A percentile compares a stretch with the other conserved stretches of the same genome.
These are phyloP conservation scores for Conger conger DNA, from an alignment of 2,113 vertebrate genomes.

Conservation along the genomic window DNA sequence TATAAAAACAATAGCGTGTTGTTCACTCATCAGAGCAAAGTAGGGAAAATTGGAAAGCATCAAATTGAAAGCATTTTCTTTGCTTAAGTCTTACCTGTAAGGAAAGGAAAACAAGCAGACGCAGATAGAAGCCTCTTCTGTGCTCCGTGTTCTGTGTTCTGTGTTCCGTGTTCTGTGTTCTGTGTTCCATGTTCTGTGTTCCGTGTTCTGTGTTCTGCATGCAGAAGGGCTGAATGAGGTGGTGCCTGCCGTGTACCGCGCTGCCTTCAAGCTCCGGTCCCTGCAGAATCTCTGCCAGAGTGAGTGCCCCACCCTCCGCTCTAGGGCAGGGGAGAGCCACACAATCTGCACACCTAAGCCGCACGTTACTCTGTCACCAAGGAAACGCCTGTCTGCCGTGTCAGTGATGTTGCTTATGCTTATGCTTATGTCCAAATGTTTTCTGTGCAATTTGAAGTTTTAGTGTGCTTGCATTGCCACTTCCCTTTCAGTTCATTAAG, in stretches of 20 bases:
- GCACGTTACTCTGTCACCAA: no score
- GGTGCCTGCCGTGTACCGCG: slow-evolving; percentile 72
- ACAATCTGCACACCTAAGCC: no score
- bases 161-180: slow-evolving; percentile 31
- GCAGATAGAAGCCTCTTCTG: not conserved
- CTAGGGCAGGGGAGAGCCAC: not conserved
- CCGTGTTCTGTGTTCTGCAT: slow-evolving; percentile 42
- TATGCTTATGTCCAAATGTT: not conserved
- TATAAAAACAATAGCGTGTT: no score
- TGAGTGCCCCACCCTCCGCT: slow-evolving; percentile 54
- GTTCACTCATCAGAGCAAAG: no score
- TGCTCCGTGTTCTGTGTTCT: not conserved
- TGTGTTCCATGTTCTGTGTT: not conserved
- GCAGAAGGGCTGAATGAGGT: slow-evolving; percentile 64
- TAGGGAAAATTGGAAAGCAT: no score
- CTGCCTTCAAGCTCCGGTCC: slow-evolving; percentile 73
- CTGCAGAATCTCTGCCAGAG: slow-evolving; percentile 78
- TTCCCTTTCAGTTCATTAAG: no score
- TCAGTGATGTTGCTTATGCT: not conserved
- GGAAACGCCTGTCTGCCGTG: no score
- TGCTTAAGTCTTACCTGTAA: no score
- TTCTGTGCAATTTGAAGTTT: not conserved
- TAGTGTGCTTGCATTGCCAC: not conserved
- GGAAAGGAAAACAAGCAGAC: no score
- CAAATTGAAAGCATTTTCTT: no score